phyloP scores from a whole-genome alignment of 2,888 invertebrate genomes.

The Eristalis tenax region DNA sequence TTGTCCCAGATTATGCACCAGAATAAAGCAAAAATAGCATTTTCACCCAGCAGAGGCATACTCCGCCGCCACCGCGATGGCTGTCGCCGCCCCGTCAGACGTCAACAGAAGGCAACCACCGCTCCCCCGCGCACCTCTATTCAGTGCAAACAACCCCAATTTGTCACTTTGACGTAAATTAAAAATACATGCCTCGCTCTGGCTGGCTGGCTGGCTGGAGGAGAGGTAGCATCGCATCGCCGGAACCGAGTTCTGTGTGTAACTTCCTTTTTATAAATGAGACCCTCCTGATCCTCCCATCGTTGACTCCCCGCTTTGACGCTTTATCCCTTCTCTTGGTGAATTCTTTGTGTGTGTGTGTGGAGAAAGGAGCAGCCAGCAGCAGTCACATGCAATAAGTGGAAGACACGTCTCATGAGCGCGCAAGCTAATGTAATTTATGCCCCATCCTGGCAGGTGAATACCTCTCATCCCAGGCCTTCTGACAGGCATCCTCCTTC shows the following conservation, averaged over 20 bases:
- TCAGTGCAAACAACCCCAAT: constrained; percentile 65
- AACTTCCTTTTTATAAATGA: constrained; percentile 64
- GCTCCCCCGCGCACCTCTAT: not conserved
- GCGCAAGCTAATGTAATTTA: constrained; percentile 70
- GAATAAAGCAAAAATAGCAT: constrained; percentile 63
- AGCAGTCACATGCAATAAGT: constrained; percentile 71
- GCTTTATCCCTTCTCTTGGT: not conserved
- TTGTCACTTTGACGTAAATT: constrained; percentile 72
- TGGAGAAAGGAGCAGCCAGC: constrained; percentile 25
- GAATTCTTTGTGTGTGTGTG: not conserved
- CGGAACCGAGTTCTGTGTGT: constrained; percentile 51
- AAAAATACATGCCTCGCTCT: constrained; percentile 67
- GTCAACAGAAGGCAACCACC: constrained; percentile 47
- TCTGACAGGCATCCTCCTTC: constrained; percentile 13
- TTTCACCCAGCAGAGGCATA: constrained; percentile 36
- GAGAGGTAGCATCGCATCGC: constrained; percentile 9
- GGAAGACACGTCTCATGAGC: constrained; percentile 70
- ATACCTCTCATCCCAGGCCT: constrained; percentile 23
- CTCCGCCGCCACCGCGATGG: not conserved
- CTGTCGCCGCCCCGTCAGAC: constrained; percentile 40
- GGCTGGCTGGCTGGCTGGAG: constrained; percentile 23
- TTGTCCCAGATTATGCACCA: constrained; percentile 6
- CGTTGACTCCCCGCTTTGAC: not conserved
- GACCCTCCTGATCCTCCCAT: constrained; percentile 2
- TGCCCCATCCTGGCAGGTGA: constrained; percentile 67